phyloP scores from a whole-genome alignment of 2,888 invertebrate genomes.

The Sphaeridia pumilis region DNA sequence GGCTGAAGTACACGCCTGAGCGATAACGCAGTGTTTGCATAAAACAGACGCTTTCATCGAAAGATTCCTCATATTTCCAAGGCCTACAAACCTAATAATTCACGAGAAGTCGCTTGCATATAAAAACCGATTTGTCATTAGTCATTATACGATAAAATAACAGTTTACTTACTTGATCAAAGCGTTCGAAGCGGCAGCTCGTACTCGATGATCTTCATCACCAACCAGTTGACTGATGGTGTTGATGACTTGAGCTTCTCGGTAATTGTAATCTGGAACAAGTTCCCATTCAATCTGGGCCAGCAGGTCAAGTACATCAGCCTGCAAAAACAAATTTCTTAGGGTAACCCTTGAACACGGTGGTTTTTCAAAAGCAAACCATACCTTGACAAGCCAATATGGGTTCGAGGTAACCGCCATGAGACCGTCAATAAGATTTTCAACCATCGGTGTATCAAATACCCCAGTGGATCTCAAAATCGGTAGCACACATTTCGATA shows the following conservation, averaged over 20 bases:
- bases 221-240: constrained; percentile 54
- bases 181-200: constrained; percentile 56
- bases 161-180: constrained; percentile 48
- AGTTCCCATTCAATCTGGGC: constrained; percentile 38
- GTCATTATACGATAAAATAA: neutral
- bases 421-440: constrained; percentile 39
- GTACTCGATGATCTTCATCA: constrained; percentile 66
- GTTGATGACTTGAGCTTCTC: constrained; percentile 50
- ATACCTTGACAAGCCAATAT: constrained; percentile 74
- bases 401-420: constrained; percentile 56
- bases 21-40: neutral
- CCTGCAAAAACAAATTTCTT: constrained; percentile 41
- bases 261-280: constrained; percentile 34
- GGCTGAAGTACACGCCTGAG: neutral
- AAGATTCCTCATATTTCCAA: no score
- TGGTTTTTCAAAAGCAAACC: constrained; percentile 30
- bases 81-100: neutral
- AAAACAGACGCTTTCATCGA: neutral
- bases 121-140: neutral
- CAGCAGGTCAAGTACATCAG: constrained; percentile 53
- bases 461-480: constrained; percentile 52
- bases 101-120: no score
- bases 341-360: constrained; percentile 1
- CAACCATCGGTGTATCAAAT: constrained; percentile 45
- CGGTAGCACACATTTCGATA: constrained; percentile 49